Evolutionary conservation across 2,888 invertebrate genomes (phyloP).

Genomic region (Baccha elongata): DNA sequence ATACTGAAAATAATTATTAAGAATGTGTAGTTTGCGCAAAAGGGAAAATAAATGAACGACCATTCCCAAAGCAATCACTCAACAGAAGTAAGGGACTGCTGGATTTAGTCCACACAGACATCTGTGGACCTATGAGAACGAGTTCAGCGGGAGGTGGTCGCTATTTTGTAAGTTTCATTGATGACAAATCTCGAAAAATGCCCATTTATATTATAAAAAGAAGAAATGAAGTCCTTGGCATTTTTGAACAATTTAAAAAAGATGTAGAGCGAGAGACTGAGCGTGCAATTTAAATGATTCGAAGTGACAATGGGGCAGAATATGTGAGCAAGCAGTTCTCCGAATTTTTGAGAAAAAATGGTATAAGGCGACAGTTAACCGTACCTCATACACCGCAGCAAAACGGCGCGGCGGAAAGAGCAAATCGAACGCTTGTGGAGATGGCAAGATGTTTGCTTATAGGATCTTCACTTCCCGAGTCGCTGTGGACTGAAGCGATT

Average conservation of each 20-base stretch:
- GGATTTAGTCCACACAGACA: no score
- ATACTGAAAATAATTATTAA: background rate
- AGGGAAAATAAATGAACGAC: background rate
- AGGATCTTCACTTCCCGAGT: constrained; percentile 11
- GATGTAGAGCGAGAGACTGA: constrained; percentile 2
- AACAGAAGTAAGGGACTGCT: background rate
- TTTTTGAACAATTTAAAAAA: background rate
- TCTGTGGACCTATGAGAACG: no score
- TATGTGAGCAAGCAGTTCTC: no score
- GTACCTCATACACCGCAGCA: constrained; percentile 3
- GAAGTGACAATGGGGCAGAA: no score
- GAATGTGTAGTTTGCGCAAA: background rate
- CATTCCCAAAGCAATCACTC: background rate
- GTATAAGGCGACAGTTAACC: background rate
- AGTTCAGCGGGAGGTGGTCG: no score
- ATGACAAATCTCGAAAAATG: no score
- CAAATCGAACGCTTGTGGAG: constrained; percentile 3
- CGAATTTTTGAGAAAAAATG: background rate
- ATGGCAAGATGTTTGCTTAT: constrained; percentile 10
- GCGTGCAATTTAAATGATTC: constrained; percentile 4
- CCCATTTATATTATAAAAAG: background rate
- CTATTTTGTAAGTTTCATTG: no score
- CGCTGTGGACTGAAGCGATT: background rate
- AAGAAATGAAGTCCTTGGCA: background rate
- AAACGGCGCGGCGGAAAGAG: constrained; percentile 8